A percentile compares a stretch with the other conserved stretches of the same genome.
Conservation (phyloP, 2,888 invertebrate genomes). For the Phlogophora meticulosa region DNA sequence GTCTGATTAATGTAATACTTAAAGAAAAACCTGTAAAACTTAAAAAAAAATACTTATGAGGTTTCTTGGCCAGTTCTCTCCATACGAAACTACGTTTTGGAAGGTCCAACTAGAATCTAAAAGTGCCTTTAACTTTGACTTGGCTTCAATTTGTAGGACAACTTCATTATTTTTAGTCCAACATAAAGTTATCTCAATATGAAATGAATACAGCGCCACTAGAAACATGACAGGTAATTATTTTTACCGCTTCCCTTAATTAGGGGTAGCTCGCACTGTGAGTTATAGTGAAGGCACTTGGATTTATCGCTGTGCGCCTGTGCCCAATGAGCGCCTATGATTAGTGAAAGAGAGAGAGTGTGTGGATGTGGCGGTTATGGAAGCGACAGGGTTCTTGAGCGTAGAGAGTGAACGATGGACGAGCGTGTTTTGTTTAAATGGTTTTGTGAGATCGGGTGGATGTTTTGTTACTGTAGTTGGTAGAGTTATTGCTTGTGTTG, state of each 20-base stretch:
- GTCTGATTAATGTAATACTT: too few relatives aligned
- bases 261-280: constrained; percentile 63
- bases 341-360: constrained; percentile 62
- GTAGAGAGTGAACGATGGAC: neutral
- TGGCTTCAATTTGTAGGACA: neutral
- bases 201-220: constrained; percentile 26
- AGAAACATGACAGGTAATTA: constrained; percentile 62
- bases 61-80: too few relatives aligned
- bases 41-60: too few relatives aligned
- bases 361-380: constrained; percentile 33
- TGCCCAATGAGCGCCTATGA: constrained; percentile 76
- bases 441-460: too few relatives aligned
- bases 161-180: constrained; percentile 3
- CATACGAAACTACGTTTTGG: too few relatives aligned
- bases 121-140: too few relatives aligned
- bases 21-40: too few relatives aligned
- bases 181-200: constrained; percentile 15
- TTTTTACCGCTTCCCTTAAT: constrained; percentile 70
- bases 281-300: constrained; percentile 67
- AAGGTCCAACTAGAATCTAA: too few relatives aligned
- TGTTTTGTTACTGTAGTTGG: too few relatives aligned
- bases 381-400: constrained; percentile 30
- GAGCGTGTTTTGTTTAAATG: too few relatives aligned
- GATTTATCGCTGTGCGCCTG: constrained; percentile 78
- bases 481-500: too few relatives aligned